Evolutionary conservation across 2,113 vertebrate species (phyloP).

Genomic region (Fulmarus glacialis): DNA sequence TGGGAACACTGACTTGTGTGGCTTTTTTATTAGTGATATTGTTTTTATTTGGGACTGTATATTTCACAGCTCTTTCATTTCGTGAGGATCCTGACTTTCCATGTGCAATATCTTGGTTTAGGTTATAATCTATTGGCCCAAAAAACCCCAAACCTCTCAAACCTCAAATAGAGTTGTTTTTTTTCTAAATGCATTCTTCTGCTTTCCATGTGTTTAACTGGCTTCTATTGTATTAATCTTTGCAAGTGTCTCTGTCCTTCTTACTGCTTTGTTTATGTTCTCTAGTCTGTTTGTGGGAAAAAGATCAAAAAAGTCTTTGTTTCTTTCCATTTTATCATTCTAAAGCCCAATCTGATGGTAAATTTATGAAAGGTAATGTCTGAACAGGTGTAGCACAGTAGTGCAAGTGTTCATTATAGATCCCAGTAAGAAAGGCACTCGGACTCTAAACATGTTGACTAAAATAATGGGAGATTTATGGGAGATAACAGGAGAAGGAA

Average conservation of each 20-base stretch:
- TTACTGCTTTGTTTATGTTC: not conserved
- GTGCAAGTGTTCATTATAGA: not conserved
- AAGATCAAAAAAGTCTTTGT: not conserved
- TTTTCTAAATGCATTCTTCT: not conserved
- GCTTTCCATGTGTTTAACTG: not conserved
- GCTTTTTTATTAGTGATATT: not conserved
- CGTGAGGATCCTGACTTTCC: not conserved
- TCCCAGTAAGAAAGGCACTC: not conserved
- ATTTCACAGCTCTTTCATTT: not conserved
- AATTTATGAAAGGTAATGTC: not conserved
- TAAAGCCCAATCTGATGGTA: not conserved
- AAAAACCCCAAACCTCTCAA: not conserved
- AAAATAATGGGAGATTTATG: not conserved
- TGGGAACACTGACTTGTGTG: not conserved
- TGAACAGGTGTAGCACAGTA: not conserved
- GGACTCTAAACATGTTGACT: not conserved
- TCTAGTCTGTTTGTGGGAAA: not conserved
- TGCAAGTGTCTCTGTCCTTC: not conserved
- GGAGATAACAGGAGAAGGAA: not conserved
- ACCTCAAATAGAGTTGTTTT: not conserved
- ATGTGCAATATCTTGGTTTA: not conserved
- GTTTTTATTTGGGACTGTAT: not conserved
- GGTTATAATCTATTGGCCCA: not conserved
- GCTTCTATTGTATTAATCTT: not conserved
- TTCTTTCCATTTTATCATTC: not conserved